These are phyloP conservation scores for Eurytoma adleriae DNA, from an alignment of 2,888 invertebrate genomes.

Conservation along the genomic window DNA sequence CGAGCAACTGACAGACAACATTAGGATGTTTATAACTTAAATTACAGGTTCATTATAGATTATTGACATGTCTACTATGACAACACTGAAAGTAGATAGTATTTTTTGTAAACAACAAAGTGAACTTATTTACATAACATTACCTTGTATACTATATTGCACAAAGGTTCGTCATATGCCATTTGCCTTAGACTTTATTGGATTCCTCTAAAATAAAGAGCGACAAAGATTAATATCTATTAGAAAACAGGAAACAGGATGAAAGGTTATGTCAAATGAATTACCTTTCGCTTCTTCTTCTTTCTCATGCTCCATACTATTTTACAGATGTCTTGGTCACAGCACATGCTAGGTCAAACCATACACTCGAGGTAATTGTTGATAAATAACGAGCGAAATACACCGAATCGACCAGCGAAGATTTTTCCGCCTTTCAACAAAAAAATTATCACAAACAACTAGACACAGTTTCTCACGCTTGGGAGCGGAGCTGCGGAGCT, in stretches of 20 bases:
- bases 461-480: slow-evolving; percentile 11
- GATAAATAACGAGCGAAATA: slow-evolving; percentile 2
- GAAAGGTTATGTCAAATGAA: slow-evolving; percentile 41
- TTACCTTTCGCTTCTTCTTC: slow-evolving; percentile 52
- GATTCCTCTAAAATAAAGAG: slow-evolving; percentile 34
- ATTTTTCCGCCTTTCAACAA: slow-evolving; percentile 4
- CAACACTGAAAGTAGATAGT: no score
- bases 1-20: no score
- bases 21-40: no score
- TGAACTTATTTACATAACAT: background rate
- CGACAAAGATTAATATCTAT: slow-evolving; percentile 1
- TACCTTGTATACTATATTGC: slow-evolving; percentile 41
- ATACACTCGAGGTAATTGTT: background rate
- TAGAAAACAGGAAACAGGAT: background rate
- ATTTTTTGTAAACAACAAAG: no score
- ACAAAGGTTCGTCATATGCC: slow-evolving; percentile 16
- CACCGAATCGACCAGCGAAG: background rate
- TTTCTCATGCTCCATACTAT: slow-evolving; percentile 47
- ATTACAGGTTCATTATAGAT: no score
- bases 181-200: slow-evolving; percentile 7
- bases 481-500: no score
- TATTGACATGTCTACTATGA: no score
- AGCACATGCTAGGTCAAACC: slow-evolving; percentile 40
- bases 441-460: slow-evolving; percentile 18
- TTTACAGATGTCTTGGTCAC: slow-evolving; percentile 38